Percentiles rank a stretch among this genome's conserved stretches.
Conservation (phyloP, 2,113 vertebrate species). For the Nycticebus coucang region DNA sequence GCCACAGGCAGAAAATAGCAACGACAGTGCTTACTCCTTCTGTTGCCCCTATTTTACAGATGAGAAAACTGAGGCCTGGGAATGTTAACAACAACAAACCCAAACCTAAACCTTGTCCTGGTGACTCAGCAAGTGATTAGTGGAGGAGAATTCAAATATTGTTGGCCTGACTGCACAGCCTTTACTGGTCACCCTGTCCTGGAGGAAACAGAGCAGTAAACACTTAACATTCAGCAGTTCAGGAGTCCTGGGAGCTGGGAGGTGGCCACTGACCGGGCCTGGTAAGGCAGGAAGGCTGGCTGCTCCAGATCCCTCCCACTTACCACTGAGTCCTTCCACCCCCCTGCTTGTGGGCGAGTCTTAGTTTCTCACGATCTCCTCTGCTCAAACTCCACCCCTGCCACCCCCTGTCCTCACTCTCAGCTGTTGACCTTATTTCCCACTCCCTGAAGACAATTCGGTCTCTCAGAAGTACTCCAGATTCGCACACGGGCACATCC, state of each 20-base stretch:
- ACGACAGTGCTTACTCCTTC: neutral
- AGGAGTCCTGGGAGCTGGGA: fast-evolving
- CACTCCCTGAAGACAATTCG: neutral
- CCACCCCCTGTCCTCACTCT: neutral
- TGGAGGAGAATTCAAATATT: fast-evolving
- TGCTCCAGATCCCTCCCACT: neutral
- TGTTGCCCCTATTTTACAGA: neutral
- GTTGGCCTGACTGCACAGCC: neutral
- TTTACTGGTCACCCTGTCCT: neutral
- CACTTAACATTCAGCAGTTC: fast-evolving
- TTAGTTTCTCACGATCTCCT: neutral
- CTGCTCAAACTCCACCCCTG: neutral
- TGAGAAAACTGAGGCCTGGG: neutral
- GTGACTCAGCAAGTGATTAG: neutral
- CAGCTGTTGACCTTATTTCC: neutral
- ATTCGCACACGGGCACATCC: neutral
- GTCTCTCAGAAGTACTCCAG: neutral
- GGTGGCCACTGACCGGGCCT: neutral
- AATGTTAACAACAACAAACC: neutral
- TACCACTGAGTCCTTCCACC: neutral
- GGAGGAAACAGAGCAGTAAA: neutral
- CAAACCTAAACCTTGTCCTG: neutral
- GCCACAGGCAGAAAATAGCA: neutral
- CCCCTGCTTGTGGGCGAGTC: neutral
- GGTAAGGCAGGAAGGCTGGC: fast-evolving